Base-by-base conservation (phyloP, 2,888 invertebrate genomes). In the Nomada flava region DNA sequence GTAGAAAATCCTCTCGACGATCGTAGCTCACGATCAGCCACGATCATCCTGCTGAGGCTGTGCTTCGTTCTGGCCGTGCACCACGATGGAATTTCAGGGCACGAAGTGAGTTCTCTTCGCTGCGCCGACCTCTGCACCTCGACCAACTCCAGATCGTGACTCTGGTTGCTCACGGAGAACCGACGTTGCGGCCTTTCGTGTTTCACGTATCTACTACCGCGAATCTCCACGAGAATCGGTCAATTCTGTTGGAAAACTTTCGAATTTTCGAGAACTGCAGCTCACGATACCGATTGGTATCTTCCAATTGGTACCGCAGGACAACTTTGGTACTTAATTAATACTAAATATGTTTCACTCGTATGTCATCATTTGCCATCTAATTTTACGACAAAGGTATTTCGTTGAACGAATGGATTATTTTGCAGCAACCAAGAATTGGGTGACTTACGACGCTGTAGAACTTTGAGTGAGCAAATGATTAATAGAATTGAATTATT, bases 81-180 rank as follows among this genome's bases (percentile, higher is more conserved):
- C 57, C 83, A 60, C 76, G 81, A 57, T 79, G 75, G 79, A 82
- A 85, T 83, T 83, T 82, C 82, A 82, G 77, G 78, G 70, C 79
- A 79, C 80, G 89, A 69, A 82, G 68, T 73, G 69, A 70, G 67
- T 68, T 74, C 73, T 73, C 59, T 71, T 50, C 70, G 57, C 62
- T 15, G 2, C 55, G 18, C 73, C 80, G 86, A 86, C 84, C 87
- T 87, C 84, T 82, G 83, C 74, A 70, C 80, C 77, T 80, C 84
- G 82, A 79, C 86, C 84, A 84, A 85, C 82, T 78, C 79, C 75
- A 68, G 79, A 79, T 78, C 88, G 88, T 88, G 88, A 88, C 86
- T 80, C 10, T 26, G 59, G 11, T 44, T 26, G 75, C 47, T 76
- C 80, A 65, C 57, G 80, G 69, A 63, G 76, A 65, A 69, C 60